Evolutionary conservation across 92 coral and sea anemone genomes (phyloP), one percentile per base, ranked within the genome.

Genomic region (Palythoa grandis): DNA sequence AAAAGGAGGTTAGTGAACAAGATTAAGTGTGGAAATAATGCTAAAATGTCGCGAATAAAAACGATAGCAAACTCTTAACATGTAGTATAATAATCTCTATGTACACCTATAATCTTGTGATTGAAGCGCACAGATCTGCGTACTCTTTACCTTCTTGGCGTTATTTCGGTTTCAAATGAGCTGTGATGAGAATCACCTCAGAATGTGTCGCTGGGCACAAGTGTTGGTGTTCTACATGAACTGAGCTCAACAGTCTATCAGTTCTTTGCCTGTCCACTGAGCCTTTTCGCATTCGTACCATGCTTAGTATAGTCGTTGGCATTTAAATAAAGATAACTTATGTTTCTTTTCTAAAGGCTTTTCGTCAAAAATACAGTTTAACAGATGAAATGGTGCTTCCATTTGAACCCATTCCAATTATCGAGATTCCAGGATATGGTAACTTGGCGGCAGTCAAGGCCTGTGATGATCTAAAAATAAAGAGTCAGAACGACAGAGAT

Each of bases 321-420:
- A 40, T 75, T 75, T 38, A 29, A n/a, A 35, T 52, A 25, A 8
- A 12, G 40, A 43, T 16, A 20, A 14, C 52, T 19, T 84, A 0
- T 43, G 22, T 38, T 66, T 58, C 6, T 5, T 13, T 52, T 67
- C 48, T 16, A 65, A 48, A 97, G 99, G 94, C 94, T 14, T 93
- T 97, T 76, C 95, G 99, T 23, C 88, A 93, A 89, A 97, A 97
- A 89, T 97, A 87, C 84, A 92, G 98, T 38, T 77, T 97, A 14
- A 93, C 95, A 17, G 97, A 97, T 77, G 99, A 97, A 70, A 97
- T 97, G 99, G 99, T 94, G 24, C 95, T 97, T 53, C 99, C 98
- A 1, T 97, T 70, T 61, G 92, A 97, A 57, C 99, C 99, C 2
- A 88, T 97, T 17, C 99, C 99, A 20, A 97, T 97, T 87, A 97